Evolutionary conservation across 2,888 invertebrate genomes (phyloP), one percentile per base, ranked within the genome.

Genomic region (Lutraria lutraria): DNA sequence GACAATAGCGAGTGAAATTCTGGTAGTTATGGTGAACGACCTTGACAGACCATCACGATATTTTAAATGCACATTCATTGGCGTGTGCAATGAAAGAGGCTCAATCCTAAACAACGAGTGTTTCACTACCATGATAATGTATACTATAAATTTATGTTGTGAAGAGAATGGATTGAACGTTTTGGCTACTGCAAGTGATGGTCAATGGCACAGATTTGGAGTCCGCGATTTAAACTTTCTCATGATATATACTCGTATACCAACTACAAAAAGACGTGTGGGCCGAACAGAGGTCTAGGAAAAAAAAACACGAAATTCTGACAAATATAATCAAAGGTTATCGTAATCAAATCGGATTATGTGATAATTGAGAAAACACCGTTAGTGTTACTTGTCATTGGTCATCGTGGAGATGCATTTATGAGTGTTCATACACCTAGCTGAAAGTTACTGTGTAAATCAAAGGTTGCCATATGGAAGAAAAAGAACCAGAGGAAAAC

Each of bases 201-300:
- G 82, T n/a, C 89, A 89, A 54, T 89, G 89, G 87, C 89, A 89
- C 54, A 68, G 76, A 10, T 89, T 72, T 79, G 89, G 89, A 1
- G 83, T 89, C 1, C 43, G 88, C 10, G 83, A 68, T 19, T 25
- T 15, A 25, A 31, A 68, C 12, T 85, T 85, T 19, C 53, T 89
- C 10, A 87, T 87, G 15, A 31, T n/a, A n/a, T n/a, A n/a, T n/a
- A n/a, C n/a, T n/a, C n/a, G n/a, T 87, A 2, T 84, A 80, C 29
- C 86, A 87, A 56, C 19, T 86, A 16, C 87, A 84, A 31, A 34
- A 63, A 34, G 87, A 89, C 29, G 0, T 83, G 12, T 89, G 89
- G 89, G 60, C 52, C 0, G 52, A 60, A 29, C 16, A 85, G 53
- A 76, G 76, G 54, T 25, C 13, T 25, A 21, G 19, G 43, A n/a